Conservation (phyloP, 2,888 invertebrate species). For the Sceliomorpha sp. region DNA sequence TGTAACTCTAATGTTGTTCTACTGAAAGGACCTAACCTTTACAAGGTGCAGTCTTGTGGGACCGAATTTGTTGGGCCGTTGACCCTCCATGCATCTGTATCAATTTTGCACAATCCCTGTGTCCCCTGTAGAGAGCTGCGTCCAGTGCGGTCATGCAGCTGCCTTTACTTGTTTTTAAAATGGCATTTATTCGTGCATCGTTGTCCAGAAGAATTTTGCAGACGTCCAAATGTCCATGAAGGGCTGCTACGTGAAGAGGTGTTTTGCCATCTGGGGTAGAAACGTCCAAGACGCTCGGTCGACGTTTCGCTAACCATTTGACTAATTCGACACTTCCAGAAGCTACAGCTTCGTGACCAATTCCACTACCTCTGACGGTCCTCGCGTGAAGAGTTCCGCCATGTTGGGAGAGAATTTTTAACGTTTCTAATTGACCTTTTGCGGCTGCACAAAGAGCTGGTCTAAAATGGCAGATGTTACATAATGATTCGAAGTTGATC, state of each 20-base stretch:
- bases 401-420: constrained; percentile 86
- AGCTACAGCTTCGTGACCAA: constrained; percentile 97
- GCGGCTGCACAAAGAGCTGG: constrained; percentile 97
- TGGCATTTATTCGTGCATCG: constrained; percentile 91
- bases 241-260: constrained; percentile 95
- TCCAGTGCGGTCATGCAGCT: constrained; percentile 94
- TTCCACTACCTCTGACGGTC: constrained; percentile 96
- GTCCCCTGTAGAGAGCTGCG: constrained; percentile 92
- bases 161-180: constrained; percentile 91
- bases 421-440: constrained; percentile 95
- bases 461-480: constrained; percentile 72
- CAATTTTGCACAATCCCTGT: constrained; percentile 95
- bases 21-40: constrained; percentile 63
- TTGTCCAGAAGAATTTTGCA: constrained; percentile 92
- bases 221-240: constrained; percentile 95
- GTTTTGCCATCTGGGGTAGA: constrained; percentile 96
- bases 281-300: constrained; percentile 91
- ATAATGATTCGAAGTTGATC: too few species aligned
- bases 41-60: constrained; percentile 64
- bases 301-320: constrained; percentile 91
- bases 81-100: constrained; percentile 94
- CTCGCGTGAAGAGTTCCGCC: constrained; percentile 95
- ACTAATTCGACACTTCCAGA: constrained; percentile 94
- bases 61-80: constrained; percentile 83
- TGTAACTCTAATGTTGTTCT: too few species aligned